Base-by-base conservation (phyloP, 2,888 invertebrate species). In the Ichneumoninae sp. region DNA sequence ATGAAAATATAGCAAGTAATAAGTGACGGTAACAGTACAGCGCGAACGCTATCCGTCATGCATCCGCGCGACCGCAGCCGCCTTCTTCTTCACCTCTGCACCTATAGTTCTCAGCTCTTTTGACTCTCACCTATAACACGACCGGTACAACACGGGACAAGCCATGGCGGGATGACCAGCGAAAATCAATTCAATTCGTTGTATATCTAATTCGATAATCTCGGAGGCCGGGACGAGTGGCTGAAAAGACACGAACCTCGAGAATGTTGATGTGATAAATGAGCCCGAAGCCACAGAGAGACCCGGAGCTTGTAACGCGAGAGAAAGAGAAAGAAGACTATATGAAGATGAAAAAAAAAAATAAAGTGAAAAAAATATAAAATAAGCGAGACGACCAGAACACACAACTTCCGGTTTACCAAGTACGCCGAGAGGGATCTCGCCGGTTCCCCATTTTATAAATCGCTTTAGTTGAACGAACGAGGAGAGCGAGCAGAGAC, bases 201-300 rank as follows among this genome's bases (percentile, higher is more conserved):
- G 91, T 91, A 90, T 92, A 93, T 93, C 93, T 92, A 91, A 92
- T 92, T 91, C 88, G 91, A 92, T 92, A 90, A 92, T 92, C 92
- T 91, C 82, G 84, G 86, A 71, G 82, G 86, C 81, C 79, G 72
- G 62, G 82, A 84, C 80, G 74, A 84, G 86, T 81, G 80, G 68
- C 77, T 74, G 86, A 87, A 88, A 86, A 85, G 83, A 86, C 79
- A 83, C 70, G 85, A 81, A 77, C 70, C 72, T 76, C 78, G 70
- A 75, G 79, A 86, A 84, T 84, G 82, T 77, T 80, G 86, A 86
- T 86, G 79, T 89, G 89, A 89, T 90, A 87, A 89, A 89, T 89
- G 89, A 88, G 86, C 79, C 77, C 52, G 33, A 40, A 50, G 54
- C 62, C 26, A 54, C 60, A 44, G 13, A 72, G 80, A 82, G 77